phyloP scores from a whole-genome alignment of 2,113 vertebrate genomes.

The Probosciger aterrimus region DNA sequence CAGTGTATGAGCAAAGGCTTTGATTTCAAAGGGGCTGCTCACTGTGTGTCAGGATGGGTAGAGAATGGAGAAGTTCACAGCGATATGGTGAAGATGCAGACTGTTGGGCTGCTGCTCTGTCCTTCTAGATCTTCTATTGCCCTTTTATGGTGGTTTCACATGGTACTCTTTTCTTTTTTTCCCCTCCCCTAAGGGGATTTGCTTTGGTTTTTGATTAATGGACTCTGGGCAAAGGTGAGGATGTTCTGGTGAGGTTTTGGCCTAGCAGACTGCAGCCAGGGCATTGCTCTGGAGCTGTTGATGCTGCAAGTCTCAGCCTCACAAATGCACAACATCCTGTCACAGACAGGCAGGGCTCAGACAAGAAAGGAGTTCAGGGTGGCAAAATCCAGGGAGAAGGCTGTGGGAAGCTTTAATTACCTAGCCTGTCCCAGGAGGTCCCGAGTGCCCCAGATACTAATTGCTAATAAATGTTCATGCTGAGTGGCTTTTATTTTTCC shows the following conservation, averaged over 20 bases:
- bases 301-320: neutral
- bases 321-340: neutral
- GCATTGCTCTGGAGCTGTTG: neutral
- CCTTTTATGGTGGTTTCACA: neutral
- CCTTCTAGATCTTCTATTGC: neutral
- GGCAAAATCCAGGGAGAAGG: neutral
- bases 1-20: neutral
- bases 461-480: slow-evolving; percentile 63
- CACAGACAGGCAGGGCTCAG: neutral
- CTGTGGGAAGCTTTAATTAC: slow-evolving; percentile 26
- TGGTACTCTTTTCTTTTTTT: neutral
- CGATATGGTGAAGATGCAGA: neutral
- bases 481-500: slow-evolving; percentile 65
- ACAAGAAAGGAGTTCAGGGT: neutral
- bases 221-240: neutral
- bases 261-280: neutral
- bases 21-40: neutral
- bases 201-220: neutral
- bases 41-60: neutral
- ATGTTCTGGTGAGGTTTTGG: neutral
- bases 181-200: neutral
- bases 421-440: neutral
- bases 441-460: neutral
- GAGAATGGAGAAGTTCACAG: neutral
- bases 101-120: neutral